phyloP scores from a whole-genome alignment of 2,113 vertebrate genomes.

The Vulpes vulpes region DNA sequence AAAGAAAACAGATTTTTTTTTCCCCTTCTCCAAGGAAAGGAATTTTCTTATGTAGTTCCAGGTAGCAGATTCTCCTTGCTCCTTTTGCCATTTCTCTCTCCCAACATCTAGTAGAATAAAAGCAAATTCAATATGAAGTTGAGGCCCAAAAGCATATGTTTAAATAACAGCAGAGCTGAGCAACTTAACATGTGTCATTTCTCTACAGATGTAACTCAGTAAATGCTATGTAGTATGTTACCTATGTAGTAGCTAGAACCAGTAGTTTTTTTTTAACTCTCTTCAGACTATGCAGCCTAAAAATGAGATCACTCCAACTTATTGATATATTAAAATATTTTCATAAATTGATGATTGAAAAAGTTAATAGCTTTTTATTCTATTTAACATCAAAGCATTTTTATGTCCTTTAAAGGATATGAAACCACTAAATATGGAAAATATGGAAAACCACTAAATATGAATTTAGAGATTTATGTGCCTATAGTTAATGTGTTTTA shows the following conservation, averaged over 20 bases:
- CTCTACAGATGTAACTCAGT: not conserved
- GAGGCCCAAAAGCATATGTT: not conserved
- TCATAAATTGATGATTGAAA: slow-evolving; percentile 30
- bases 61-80: slow-evolving; percentile 11
- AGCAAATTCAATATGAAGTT: slow-evolving; percentile 29
- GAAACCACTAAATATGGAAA: slow-evolving; percentile 55
- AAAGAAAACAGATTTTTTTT: slow-evolving; percentile 4
- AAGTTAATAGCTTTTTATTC: slow-evolving; percentile 37
- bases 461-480: slow-evolving; percentile 26
- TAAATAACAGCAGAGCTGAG: not conserved
- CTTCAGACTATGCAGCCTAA: not conserved
- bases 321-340: slow-evolving; percentile 41
- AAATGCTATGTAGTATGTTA: not conserved
- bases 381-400: slow-evolving; percentile 39
- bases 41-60: slow-evolving; percentile 8
- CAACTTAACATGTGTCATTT: not conserved
- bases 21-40: not conserved
- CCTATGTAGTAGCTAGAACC: not conserved
- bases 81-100: not conserved
- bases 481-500: slow-evolving; percentile 27
- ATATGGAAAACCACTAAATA: slow-evolving; percentile 49
- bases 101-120: slow-evolving; percentile 18
- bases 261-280: not conserved
- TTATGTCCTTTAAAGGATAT: slow-evolving; percentile 23
- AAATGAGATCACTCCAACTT: not conserved